Conservation (phyloP, 2,888 invertebrate species). For the Drosophila emarginata region DNA sequence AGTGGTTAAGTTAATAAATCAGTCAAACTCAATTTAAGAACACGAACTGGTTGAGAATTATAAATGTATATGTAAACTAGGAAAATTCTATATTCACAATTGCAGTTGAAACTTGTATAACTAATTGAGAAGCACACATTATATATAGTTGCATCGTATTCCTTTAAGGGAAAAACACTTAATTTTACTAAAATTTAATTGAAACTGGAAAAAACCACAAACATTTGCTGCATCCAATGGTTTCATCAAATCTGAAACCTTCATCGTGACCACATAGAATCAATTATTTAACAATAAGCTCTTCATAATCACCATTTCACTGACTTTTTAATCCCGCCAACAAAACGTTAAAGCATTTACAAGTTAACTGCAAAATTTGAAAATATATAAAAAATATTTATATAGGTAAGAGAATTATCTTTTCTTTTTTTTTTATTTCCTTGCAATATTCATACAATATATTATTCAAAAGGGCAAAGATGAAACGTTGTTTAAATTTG, state of each 20-base stretch:
- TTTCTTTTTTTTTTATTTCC: neutral
- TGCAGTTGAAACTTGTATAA: too few species aligned
- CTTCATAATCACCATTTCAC: constrained; percentile 8
- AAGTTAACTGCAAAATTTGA: neutral
- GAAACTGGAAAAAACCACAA: too few species aligned
- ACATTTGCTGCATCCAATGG: constrained; percentile 15
- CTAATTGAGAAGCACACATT: too few species aligned
- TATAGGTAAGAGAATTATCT: neutral
- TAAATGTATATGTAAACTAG: neutral
- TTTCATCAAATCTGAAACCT: constrained; percentile 2
- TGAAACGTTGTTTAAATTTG: constrained; percentile 9
- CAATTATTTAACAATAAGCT: constrained; percentile 12
- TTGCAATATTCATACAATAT: neutral
- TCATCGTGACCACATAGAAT: constrained; percentile 21
- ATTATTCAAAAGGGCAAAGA: constrained; percentile 10
- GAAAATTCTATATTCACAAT: too few species aligned
- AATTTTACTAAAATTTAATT: too few species aligned
- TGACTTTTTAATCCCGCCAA: constrained; percentile 10
- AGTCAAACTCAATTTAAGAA: neutral
- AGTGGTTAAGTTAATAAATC: constrained; percentile 1
- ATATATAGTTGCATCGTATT: too few species aligned
- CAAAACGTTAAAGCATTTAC: constrained; percentile 5
- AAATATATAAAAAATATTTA: neutral
- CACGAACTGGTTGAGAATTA: neutral
- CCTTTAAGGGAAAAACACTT: too few species aligned